Evolutionary conservation across 2,888 invertebrate species (phyloP).

Genomic region (Sepiola atlantica): DNA sequence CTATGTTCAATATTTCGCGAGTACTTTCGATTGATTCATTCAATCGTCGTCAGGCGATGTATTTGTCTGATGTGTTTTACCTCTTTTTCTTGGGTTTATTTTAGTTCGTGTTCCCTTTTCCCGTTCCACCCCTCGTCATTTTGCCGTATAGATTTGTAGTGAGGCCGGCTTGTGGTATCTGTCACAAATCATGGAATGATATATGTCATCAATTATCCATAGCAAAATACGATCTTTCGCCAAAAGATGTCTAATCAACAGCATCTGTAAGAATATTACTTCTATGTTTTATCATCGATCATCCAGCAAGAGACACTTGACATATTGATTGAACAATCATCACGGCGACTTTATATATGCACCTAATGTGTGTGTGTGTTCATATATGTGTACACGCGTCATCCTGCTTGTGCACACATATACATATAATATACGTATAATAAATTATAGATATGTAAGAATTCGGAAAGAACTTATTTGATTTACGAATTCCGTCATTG

Average conservation of each 20-base stretch:
- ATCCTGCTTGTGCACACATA: neutral
- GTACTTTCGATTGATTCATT: too few relatives aligned
- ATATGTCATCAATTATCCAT: neutral
- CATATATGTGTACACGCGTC: too few relatives aligned
- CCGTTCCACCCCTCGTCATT: neutral
- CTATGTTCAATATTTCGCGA: too few relatives aligned
- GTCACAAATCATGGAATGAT: neutral
- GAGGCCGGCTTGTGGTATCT: neutral
- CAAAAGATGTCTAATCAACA: neutral
- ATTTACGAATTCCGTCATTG: too few relatives aligned
- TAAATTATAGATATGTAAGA: too few relatives aligned
- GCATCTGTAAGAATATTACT: neutral
- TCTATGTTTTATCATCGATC: neutral
- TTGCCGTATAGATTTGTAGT: neutral
- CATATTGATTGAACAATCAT: constrained; percentile 8
- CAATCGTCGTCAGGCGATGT: too few relatives aligned
- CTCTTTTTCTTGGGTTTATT: neutral
- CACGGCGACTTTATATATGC: neutral
- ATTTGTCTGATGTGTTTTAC: too few relatives aligned
- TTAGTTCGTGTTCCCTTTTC: too few relatives aligned
- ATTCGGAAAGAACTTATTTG: too few relatives aligned
- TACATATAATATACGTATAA: too few relatives aligned
- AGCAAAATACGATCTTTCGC: neutral
- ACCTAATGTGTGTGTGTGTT: neutral
- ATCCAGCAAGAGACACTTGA: neutral